Evolutionary conservation across 2,888 invertebrate genomes (phyloP).

Genomic region (Pantelozetes paolii): DNA sequence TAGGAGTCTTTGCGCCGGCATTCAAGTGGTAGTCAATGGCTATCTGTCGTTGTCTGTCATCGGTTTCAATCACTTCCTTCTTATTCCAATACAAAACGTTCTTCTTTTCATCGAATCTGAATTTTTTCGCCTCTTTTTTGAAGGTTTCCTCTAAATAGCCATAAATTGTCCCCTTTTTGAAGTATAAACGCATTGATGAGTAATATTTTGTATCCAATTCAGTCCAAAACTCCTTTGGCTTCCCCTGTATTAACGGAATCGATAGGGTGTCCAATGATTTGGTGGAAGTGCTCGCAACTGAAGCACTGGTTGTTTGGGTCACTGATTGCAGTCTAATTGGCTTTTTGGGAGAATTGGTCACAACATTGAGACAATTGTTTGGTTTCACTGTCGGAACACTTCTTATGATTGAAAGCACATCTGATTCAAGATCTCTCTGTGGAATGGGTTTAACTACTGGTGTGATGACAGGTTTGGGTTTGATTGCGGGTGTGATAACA

Average conservation of each 20-base stretch:
- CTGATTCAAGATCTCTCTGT: too few relatives aligned
- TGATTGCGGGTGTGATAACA: too few relatives aligned
- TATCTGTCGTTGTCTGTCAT: neutral
- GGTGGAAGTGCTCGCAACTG: neutral
- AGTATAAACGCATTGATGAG: neutral
- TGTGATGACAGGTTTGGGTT: too few relatives aligned
- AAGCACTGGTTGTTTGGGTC: too few relatives aligned
- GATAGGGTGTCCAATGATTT: neutral
- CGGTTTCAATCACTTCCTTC: neutral
- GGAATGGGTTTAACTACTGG: too few relatives aligned
- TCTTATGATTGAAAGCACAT: too few relatives aligned
- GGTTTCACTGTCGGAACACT: too few relatives aligned
- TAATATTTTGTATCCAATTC: slow-evolving; percentile 23
- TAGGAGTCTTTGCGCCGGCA: neutral
- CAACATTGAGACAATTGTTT: too few relatives aligned
- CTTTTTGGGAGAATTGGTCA: too few relatives aligned
- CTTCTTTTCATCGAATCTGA: neutral
- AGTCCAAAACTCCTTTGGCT: neutral
- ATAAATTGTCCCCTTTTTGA: neutral
- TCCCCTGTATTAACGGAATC: neutral
- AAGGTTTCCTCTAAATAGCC: neutral
- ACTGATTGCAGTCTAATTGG: too few relatives aligned
- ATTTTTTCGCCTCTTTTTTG: neutral
- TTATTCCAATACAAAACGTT: neutral
- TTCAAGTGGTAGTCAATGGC: neutral